phyloP scores from a whole-genome alignment of 2,113 vertebrate genomes.

The Hemibates koningsi region DNA sequence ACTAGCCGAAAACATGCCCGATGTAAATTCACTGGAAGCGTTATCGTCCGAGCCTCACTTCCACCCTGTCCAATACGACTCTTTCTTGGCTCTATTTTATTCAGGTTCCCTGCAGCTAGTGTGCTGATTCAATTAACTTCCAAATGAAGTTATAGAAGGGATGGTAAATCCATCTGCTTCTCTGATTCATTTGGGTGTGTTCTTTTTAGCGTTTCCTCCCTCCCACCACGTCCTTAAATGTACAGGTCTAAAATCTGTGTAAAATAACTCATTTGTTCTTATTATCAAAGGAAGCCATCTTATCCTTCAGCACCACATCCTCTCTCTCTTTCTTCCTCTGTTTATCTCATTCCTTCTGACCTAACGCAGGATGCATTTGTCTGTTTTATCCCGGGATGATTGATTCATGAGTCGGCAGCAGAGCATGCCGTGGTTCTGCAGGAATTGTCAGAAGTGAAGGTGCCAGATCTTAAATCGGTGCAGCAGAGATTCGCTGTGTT shows the following conservation, averaged over 20 bases:
- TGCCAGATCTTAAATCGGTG: slow-evolving; percentile 38
- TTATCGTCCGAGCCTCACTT: slow-evolving; percentile 40
- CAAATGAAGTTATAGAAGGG: slow-evolving; percentile 55
- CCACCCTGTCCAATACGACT: slow-evolving; percentile 24
- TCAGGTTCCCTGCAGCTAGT: slow-evolving; percentile 51
- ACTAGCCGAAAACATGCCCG: slow-evolving; percentile 25
- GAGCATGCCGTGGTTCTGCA: slow-evolving; percentile 39
- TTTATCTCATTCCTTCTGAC: background rate
- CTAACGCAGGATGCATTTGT: slow-evolving; percentile 32
- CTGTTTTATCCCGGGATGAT: slow-evolving; percentile 57
- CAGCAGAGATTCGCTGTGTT: slow-evolving; percentile 22
- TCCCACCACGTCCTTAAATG: slow-evolving; percentile 3
- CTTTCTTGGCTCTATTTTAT: slow-evolving; percentile 45
- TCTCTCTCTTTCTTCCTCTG: background rate
- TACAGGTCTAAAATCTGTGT: slow-evolving; percentile 21
- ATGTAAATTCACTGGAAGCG: slow-evolving; percentile 44
- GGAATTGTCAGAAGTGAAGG: slow-evolving; percentile 43
- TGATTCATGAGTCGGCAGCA: slow-evolving; percentile 56
- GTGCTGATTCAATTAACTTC: slow-evolving; percentile 60
- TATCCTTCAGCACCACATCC: slow-evolving; percentile 27
- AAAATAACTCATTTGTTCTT: slow-evolving; percentile 33
- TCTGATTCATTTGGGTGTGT: slow-evolving; percentile 27
- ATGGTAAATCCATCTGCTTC: slow-evolving; percentile 52
- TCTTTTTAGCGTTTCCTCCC: slow-evolving; percentile 13
- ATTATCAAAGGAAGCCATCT: slow-evolving; percentile 51